Base-by-base conservation (phyloP, 2,797 vertebrate species). In the Coregonus suidteri region DNA sequence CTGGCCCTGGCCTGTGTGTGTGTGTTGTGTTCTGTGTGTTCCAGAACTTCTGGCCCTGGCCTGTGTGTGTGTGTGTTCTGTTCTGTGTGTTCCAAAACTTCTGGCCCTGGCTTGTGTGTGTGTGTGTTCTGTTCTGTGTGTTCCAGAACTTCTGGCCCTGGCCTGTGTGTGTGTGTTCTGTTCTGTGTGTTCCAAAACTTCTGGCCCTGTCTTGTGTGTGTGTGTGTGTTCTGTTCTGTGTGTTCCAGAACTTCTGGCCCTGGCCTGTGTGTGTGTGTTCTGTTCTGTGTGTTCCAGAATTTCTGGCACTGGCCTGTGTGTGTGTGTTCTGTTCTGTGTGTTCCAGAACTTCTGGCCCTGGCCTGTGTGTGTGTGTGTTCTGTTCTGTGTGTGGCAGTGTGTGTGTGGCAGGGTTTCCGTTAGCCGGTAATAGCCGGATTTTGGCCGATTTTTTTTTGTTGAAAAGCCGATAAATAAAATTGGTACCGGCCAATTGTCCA, bases 381-480 rank as follows among this genome's bases (percentile, higher is more conserved):
- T 51, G 1, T 16, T 20, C 34, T 64, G 15, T 64, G n/a, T 41
- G 9, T 74, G 18, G 9, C 14, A 15, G 30, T 59, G 65, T 69
- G 75, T 75, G 11, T 76, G 75, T 64, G 14, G n/a, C 52, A 74
- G 20, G 80, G 73, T 77, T 67, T 75, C 71, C 66, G 34, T 59
- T 54, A 13, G 41, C 41, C 41, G 2, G 9, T 11, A 34, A 34
- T 34, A 34, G 31, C 2, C 31, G 3, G 31, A 34, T 34, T 34
- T 34, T 34, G 31, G 31, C 31, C 2, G 25, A 25, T 25, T 25
- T 25, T 25, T 25, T 25, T 25, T 25, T 25, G 25, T 25, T 25
- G 25, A 25, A 25, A 25, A 25, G 25, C 25, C 25, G 31, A 34
- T 34, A 34, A 34, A 34, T 34, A 34, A 34, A 34, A 34, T 34